Evolutionary conservation across 1,140 invertebrate genomes (phyloP).

Genomic region (Drosophila funebris): DNA sequence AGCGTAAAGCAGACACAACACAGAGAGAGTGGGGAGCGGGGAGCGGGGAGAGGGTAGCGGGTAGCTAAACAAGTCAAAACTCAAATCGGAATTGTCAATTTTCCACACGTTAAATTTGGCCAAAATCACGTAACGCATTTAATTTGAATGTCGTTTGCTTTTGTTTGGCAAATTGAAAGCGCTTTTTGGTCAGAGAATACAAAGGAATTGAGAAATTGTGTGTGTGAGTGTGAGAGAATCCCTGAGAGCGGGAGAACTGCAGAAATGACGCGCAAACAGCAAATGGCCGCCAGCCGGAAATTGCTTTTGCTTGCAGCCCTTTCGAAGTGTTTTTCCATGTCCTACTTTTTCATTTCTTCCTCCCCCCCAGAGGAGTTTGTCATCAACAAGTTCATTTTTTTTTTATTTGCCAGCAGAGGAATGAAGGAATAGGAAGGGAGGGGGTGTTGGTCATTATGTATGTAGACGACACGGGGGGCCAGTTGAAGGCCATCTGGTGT

Average conservation of each 20-base stretch:
- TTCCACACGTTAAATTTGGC: slow-evolving; percentile 59
- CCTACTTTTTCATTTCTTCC: slow-evolving; percentile 26
- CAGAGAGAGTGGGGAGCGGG: background rate
- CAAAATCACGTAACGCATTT: slow-evolving; percentile 45
- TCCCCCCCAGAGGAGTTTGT: background rate
- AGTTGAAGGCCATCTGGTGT: slow-evolving; percentile 50
- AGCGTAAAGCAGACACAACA: background rate
- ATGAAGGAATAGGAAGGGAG: background rate
- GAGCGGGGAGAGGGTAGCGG: background rate
- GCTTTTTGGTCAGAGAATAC: background rate
- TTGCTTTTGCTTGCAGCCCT: slow-evolving; percentile 58
- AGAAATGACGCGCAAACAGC: slow-evolving; percentile 66
- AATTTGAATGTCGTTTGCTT: slow-evolving; percentile 30
- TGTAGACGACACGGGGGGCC: slow-evolving; percentile 9
- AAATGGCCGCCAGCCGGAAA: slow-evolving; percentile 63
- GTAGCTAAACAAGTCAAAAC: slow-evolving; percentile 4
- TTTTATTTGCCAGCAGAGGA: background rate
- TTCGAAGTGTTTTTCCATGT: slow-evolving; percentile 60
- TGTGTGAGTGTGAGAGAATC: background rate
- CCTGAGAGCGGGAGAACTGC: background rate
- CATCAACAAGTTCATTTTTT: slow-evolving; percentile 32
- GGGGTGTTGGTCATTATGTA: slow-evolving; percentile 20
- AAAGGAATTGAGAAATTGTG: background rate
- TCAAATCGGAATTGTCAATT: slow-evolving; percentile 64
- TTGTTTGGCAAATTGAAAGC: slow-evolving; percentile 24